Evolutionary conservation across 2,888 invertebrate genomes (phyloP).

Genomic region (Trissolcus japonicus): DNA sequence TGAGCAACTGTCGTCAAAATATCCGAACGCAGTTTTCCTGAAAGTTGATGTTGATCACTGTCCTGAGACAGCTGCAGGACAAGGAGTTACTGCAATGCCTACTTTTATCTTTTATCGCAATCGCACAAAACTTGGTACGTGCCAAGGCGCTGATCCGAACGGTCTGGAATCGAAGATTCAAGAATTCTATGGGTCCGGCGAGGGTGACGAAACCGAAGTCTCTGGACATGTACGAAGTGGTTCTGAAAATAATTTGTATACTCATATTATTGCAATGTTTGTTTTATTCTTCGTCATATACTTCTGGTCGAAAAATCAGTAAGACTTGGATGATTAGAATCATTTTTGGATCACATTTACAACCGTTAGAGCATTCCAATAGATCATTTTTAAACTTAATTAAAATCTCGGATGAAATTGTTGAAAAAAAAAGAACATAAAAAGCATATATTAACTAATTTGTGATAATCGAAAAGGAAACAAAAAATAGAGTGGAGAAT

Average conservation of each 20-base stretch:
- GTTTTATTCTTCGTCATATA: conserved; percentile 67
- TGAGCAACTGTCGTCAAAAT: conserved; percentile 91
- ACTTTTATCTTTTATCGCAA: conserved; percentile 97
- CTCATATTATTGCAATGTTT: conserved; percentile 71
- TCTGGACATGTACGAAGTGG: conserved; percentile 85
- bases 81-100: conserved; percentile 97
- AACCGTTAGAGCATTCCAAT: too few species aligned
- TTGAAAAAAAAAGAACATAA: too few species aligned
- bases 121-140: conserved; percentile 88
- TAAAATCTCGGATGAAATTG: too few species aligned
- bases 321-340: conserved; percentile 8
- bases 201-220: conserved; percentile 81
- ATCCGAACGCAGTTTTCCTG: conserved; percentile 91
- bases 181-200: conserved; percentile 86
- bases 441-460: too few species aligned
- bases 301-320: conserved; percentile 69
- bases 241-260: conserved; percentile 65
- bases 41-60: conserved; percentile 98
- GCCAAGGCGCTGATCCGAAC: conserved; percentile 91
- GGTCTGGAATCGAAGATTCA: conserved; percentile 92
- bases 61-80: conserved; percentile 89
- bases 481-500: too few species aligned
- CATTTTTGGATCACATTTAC: too few species aligned
- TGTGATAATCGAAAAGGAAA: too few species aligned
- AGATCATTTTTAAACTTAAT: too few species aligned